Evolutionary conservation across 1,140 invertebrate species (phyloP), one percentile per base, ranked within the genome.

Genomic region (Steinernema feltiae): DNA sequence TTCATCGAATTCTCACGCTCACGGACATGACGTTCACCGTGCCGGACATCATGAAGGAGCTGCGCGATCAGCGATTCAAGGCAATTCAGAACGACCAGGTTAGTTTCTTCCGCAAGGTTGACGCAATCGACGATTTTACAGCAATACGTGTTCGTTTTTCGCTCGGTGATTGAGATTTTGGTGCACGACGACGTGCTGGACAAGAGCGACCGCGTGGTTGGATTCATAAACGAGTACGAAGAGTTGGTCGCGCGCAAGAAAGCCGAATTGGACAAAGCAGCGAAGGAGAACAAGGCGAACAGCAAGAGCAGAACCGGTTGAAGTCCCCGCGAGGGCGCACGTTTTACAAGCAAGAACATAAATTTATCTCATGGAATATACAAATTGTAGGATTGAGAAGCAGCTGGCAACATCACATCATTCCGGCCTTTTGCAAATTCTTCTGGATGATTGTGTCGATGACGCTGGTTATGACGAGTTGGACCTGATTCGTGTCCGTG

Each of bases 371-470:
- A 41, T 7, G 35, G 18, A 41, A 41, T 18, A 41, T 7, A 7
- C 35, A 41, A 41, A 41, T 7, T 41, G 18, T 18, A 41, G 18
- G 18, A 41, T 41, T 41, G 35, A 41, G 7, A 41, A 41, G 18
- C 7, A 41, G 35, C 35, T 41, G 18, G 18, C 24, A 21, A 78
- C 17, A 30, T 78, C 30, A 85, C 79, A 86, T 87, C 82, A 84
- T 87, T 77, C 85, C 85, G 74, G 80, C 82, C 79, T 86, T 87
- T 76, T 86, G 86, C 74, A 87, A 80, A 73, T 87, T 88, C 63
- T 86, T 84, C 48, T 88, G 85, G 74, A 86, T 87, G 21, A 88
- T 86, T 24, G 85, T 87, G 69, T 88, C 86, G 48, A 86, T 85
- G 24, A 87, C 86, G 35, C 84, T 85, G 32, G 79, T 79, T 69